A percentile compares a stretch with the other conserved stretches of the same genome.
These are phyloP conservation scores for Penaeus indicus DNA, from an alignment of 1,140 invertebrate genomes.

Conservation along the genomic window DNA sequence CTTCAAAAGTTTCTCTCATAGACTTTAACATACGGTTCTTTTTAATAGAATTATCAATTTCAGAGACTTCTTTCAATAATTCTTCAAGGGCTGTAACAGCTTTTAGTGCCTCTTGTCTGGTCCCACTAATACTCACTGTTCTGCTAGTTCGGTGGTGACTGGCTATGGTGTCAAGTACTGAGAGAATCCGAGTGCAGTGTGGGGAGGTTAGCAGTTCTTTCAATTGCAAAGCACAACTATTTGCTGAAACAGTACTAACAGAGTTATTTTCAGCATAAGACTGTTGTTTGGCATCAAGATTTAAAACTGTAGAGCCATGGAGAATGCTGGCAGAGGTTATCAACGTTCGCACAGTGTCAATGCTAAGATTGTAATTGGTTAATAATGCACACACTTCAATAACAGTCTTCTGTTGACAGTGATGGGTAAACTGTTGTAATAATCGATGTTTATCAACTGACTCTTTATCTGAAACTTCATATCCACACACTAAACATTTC, in stretches of 20 bases:
- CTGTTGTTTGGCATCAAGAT: slow-evolving; percentile 44
- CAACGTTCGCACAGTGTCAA: slow-evolving; percentile 45
- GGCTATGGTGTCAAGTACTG: slow-evolving; percentile 44
- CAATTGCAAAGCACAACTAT: slow-evolving; percentile 39
- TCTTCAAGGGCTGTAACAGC: slow-evolving; percentile 46
- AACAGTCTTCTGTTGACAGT: slow-evolving; percentile 51
- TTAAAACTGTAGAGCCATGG: slow-evolving; percentile 36
- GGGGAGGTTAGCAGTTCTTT: slow-evolving; percentile 46
- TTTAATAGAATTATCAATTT: slow-evolving; percentile 38
- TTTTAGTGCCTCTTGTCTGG: slow-evolving; percentile 48
- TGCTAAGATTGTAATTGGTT: slow-evolving; percentile 47
- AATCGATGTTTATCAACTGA: slow-evolving; percentile 36
- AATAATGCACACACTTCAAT: slow-evolving; percentile 52
- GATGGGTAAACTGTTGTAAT: slow-evolving; percentile 36
- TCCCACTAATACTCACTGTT: slow-evolving; percentile 41
- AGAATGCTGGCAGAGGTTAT: slow-evolving; percentile 33
- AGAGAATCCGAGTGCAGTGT: slow-evolving; percentile 45
- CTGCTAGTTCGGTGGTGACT: slow-evolving; percentile 37
- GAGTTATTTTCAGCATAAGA: not conserved
- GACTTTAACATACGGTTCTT: slow-evolving; percentile 56
- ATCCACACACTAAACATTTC: slow-evolving; percentile 40
- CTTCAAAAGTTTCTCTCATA: slow-evolving; percentile 59
- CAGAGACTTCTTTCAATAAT: slow-evolving; percentile 50
- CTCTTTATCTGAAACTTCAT: slow-evolving; percentile 37
- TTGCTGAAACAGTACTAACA: not conserved